phyloP scores from a whole-genome alignment of 2,888 invertebrate species.

The Parapristionchus giblindavisi region DNA sequence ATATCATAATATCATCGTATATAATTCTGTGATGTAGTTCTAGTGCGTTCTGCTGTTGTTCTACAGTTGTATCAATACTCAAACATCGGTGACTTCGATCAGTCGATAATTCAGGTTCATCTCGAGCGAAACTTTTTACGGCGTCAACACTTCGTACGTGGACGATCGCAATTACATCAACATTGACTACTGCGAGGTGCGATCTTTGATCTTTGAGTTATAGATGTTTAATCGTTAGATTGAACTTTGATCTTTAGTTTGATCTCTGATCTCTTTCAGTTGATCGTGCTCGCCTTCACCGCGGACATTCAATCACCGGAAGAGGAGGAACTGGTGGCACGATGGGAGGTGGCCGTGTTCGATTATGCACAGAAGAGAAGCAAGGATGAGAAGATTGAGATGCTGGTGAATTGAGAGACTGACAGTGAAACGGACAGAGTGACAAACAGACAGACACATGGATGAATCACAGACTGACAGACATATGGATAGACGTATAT shows the following conservation, averaged over 20 bases:
- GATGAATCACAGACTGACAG: too few relatives aligned
- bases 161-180: conserved; percentile 40
- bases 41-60: too few relatives aligned
- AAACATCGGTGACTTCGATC: too few relatives aligned
- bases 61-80: too few relatives aligned
- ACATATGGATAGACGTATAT: too few relatives aligned
- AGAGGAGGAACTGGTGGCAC: conserved; percentile 50
- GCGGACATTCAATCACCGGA: conserved; percentile 47
- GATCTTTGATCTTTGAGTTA: conserved; percentile 24
- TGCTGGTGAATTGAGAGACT: conserved; percentile 53
- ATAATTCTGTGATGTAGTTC: too few relatives aligned
- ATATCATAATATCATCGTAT: too few relatives aligned
- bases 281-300: conserved; percentile 52
- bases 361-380: conserved; percentile 46
- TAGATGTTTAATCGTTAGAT: not conserved
- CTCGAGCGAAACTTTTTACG: conserved; percentile 66
- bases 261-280: conserved; percentile 40
- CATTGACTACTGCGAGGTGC: conserved; percentile 52
- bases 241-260: not conserved
- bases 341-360: conserved; percentile 62
- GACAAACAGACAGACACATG: too few relatives aligned
- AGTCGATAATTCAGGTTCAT: conserved; percentile 53
- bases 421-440: too few relatives aligned
- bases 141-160: conserved; percentile 46
- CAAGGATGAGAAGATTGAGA: conserved; percentile 46